Base-by-base conservation (phyloP, 2,797 vertebrate genomes). In the Notolabrus celidotus region DNA sequence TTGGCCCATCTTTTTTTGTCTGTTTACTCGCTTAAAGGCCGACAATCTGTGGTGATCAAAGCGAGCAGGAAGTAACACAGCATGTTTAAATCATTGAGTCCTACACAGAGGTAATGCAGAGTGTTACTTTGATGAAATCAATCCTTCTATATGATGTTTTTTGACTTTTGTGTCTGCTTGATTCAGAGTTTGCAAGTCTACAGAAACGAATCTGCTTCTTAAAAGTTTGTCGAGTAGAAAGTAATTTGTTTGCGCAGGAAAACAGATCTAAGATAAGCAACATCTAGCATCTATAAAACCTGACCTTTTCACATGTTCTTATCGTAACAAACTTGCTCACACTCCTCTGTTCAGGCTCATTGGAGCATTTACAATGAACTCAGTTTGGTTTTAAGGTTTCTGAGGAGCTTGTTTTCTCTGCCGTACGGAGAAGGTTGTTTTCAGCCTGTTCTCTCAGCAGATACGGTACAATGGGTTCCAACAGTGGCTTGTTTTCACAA, bases 21-120 rank as follows among this genome's bases (percentile, higher is more conserved):
- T 19, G 15, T 55, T 33, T 6, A 1, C 19, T n/a, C 39, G 60
- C 14, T 17, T 19, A 6, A 25, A 10, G 4, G 17, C n/a, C 14
- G 47, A 38, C 47, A 25, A 47, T 53, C 10, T 50, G 38, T 53
- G 47, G 38, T 20, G 25, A 51, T 75, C 51, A 29, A 50, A 57
- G 23, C 2, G 0, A 39, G 52, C 66, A 73, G 61, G 68, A 70
- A 63, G 46, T 49, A 27, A 41, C 52, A 36, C 34, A 23, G 17
- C 15, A 7, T 20, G 25, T 1, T 31, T 10, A 20, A 10, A 49
- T 59, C 1, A 19, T 4, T 57, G 17, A 20, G 1, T 20, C 1
- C 43, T 2, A 10, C 20, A 2, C 22, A 36, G 16, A 49, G 12
- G 4, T 41, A 2, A 29, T 15, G n/a, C 16, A 11, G 10, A 36